Conservation (phyloP, 2,888 invertebrate species). For the Drosophila siamana region DNA sequence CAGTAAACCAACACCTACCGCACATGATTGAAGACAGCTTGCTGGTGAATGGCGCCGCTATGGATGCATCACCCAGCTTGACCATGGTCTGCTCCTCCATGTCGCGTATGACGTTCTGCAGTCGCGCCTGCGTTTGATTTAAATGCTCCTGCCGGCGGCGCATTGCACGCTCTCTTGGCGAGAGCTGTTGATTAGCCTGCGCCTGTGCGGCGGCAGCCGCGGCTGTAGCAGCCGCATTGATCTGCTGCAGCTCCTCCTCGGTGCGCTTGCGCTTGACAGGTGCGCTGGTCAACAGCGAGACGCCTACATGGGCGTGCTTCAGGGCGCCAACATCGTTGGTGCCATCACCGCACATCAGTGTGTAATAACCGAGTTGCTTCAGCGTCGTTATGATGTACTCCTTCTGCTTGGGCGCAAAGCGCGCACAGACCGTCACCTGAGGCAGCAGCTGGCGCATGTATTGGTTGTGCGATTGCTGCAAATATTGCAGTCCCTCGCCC, state of each 20-base stretch:
- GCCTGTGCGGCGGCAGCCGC: conserved; percentile 53
- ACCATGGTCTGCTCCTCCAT: conserved; percentile 96
- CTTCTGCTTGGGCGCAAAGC: conserved; percentile 99
- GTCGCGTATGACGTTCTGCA: conserved; percentile 90
- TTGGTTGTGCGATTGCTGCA: conserved; percentile 88
- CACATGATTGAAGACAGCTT: conserved; percentile 97
- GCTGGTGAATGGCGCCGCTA: conserved; percentile 99
- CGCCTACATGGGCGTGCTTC: conserved; percentile 99
- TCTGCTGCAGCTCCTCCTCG: conserved; percentile 62
- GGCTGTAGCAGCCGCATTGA: conserved; percentile 49
- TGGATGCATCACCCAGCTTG: conserved; percentile 98
- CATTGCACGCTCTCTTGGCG: conserved; percentile 82
- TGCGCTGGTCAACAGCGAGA: conserved; percentile 94
- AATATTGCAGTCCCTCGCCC: conserved; percentile 93
- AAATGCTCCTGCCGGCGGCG: conserved; percentile 83
- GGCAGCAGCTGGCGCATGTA: conserved; percentile 92
- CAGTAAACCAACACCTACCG: conserved; percentile 88
- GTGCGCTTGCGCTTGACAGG: conserved; percentile 87
- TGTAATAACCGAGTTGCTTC: conserved; percentile 93
- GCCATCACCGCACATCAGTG: conserved; percentile 99
- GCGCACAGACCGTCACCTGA: conserved; percentile 95
- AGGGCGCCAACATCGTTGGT: conserved; percentile 99
- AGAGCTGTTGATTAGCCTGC: conserved; percentile 71
- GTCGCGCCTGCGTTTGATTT: conserved; percentile 79
- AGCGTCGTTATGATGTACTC: conserved; percentile 96